Evolutionary conservation across 2,113 vertebrate genomes (phyloP), one percentile per base, ranked within the genome.

Genomic region (Telmatochromis sp.): DNA sequence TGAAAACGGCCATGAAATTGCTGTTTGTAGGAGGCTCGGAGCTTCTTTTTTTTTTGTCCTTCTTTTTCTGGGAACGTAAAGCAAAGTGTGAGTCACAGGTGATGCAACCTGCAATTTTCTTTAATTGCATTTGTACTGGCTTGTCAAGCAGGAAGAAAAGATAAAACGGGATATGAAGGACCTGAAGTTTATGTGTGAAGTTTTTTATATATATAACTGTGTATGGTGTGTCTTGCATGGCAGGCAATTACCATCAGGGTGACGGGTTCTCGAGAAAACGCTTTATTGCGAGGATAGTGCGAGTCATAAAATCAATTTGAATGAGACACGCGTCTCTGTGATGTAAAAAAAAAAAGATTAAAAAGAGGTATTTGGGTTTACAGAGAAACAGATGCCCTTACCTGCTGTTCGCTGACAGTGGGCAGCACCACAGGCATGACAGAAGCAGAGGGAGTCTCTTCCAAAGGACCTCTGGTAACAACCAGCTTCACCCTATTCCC

Each of bases 401-500:
- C 98, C 96, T 96, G 96, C 81, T 96, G 96, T 85, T 98, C 98
- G 10, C 85, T 89, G 4, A 92, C 87, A 7, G 95, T 95, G 19
- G 93, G 92, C 7, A 96, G 93, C 63, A 95, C 90, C 81, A 97
- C 96, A 2, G 96, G 92, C 90, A 96, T 93, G 70, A 96, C 90
- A 19, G 68, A 47, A 26, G 97, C 95, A 13, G 96, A 53, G 89
- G 94, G 70, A 19, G 92, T 79, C 23, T 98, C 97, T 9, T 98
- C 98, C 37, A 95, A 1, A 5, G 97, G 96, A 7, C 97, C 97
- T 93, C 98, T 97, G 73, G 98, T 98, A 31, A 99, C 97, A 75
- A 98, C 96, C 87, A 99, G 89, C 87, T 97, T 98, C 75, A 99
- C 98, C 85, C 96, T 91, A 65, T 98, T 98, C 58, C 98, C 98